phyloP scores from a whole-genome alignment of 2,888 invertebrate species.

The Odontocolon sp. region DNA sequence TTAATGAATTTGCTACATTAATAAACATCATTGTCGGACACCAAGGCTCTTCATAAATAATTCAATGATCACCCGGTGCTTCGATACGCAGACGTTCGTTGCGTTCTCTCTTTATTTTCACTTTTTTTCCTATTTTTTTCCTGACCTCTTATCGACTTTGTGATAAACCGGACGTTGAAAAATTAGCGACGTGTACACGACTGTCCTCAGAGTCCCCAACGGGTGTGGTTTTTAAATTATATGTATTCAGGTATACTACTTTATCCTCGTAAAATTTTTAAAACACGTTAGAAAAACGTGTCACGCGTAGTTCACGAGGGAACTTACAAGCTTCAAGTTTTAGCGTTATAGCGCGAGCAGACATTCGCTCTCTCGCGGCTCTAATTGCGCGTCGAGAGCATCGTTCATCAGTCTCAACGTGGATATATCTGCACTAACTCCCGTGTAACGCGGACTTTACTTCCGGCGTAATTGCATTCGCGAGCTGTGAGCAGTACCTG shows the following conservation, averaged over 20 bases:
- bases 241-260: no score
- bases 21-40: slow-evolving; percentile 14
- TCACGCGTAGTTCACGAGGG: background rate
- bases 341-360: background rate
- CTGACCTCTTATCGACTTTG: background rate
- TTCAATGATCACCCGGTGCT: no score
- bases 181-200: background rate
- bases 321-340: background rate
- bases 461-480: slow-evolving; percentile 37
- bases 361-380: background rate
- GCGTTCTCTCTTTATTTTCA: background rate
- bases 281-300: slow-evolving; percentile 4
- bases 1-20: slow-evolving; percentile 52
- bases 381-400: slow-evolving; percentile 33
- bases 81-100: background rate
- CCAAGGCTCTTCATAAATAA: slow-evolving; percentile 18
- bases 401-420: slow-evolving; percentile 34
- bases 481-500: background rate
- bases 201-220: background rate
- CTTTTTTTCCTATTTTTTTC: background rate
- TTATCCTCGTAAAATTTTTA: slow-evolving; percentile 12
- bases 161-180: slow-evolving; percentile 8
- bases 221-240: background rate
- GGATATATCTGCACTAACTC: no score
- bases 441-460: slow-evolving; percentile 6